Evolutionary conservation across 2,113 vertebrate species (phyloP), one percentile per base, ranked within the genome.

Genomic region (Erythrolamprus reginae): DNA sequence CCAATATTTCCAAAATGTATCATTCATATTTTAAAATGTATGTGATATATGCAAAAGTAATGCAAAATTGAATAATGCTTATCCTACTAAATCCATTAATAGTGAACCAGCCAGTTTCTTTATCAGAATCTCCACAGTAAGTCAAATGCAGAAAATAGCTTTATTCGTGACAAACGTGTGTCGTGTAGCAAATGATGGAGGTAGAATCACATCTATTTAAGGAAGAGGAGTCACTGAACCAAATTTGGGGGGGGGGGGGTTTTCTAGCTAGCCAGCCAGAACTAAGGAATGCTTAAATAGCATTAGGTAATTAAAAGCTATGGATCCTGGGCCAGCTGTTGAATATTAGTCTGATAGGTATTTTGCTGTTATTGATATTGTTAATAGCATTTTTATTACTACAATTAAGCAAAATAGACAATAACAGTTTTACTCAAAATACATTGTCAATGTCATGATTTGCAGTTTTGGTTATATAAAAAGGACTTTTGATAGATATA

Each of bases 391-490:
- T 91, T 82, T 53, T 45, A 86, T 10, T 82, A 82, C 28, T 56
- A 50, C 86, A 91, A 87, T 38, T 48, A 28, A 82, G 56, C 6
- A 88, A 45, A 55, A 86, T 0, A 47, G 90, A 93, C 92, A 94
- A 70, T 38, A 5, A 84, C 23, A 42, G 17, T 77, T 53, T 53
- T 15, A 89, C 10, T 4, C 82, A 47, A 50, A 90, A 47, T 42
- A 51, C 15, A 89, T 50, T 82, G 52, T 89, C 51, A 88, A 82
- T 93, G 88, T 15, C 70, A 53, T 3, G n/a, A 93, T 47, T 56
- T 82, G 89, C 10, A 70, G 92, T 7, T 91, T 51, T 85, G 89
- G 56, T 88, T 26, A 87, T 4, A 55, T 82, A 42, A 86, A 65
- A 42, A 92, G 7, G 4, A 45, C 28, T 89, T 8, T 88, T 93